phyloP scores from a whole-genome alignment of 2,113 vertebrate genomes.

The Ctenodactylus gundi region DNA sequence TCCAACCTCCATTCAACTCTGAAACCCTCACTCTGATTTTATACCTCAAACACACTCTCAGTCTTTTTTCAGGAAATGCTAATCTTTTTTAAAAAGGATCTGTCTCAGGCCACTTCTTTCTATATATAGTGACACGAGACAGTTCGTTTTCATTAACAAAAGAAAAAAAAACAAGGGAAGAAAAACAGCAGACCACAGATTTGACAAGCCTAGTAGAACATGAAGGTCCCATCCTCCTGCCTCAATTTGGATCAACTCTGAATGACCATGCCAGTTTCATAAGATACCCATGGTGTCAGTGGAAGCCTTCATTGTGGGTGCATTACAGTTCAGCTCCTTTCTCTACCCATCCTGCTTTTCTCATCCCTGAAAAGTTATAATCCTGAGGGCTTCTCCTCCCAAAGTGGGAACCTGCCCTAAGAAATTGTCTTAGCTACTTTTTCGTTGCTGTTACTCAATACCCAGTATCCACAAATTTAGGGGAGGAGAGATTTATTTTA shows the following conservation, averaged over 20 bases:
- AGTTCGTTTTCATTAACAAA: too few relatives aligned
- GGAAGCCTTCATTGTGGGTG: background rate
- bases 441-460: too few relatives aligned
- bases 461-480: too few relatives aligned
- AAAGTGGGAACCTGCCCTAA: conserved; percentile 7
- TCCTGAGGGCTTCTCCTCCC: background rate
- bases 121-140: too few relatives aligned
- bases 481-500: too few relatives aligned
- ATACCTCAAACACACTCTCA: background rate
- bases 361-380: background rate
- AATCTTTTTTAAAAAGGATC: too few relatives aligned
- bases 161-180: too few relatives aligned
- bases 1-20: background rate
- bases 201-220: too few relatives aligned
- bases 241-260: background rate
- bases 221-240: background rate
- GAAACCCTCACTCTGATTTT: background rate
- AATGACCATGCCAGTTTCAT: conserved; percentile 12
- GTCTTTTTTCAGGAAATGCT: too few relatives aligned
- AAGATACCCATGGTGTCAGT: background rate
- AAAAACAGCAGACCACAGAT: too few relatives aligned
- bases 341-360: background rate
- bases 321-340: background rate
- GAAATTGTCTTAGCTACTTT: too few relatives aligned
- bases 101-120: too few relatives aligned